phyloP scores from a whole-genome alignment of 2,888 invertebrate genomes.

The Doris montereyensis region DNA sequence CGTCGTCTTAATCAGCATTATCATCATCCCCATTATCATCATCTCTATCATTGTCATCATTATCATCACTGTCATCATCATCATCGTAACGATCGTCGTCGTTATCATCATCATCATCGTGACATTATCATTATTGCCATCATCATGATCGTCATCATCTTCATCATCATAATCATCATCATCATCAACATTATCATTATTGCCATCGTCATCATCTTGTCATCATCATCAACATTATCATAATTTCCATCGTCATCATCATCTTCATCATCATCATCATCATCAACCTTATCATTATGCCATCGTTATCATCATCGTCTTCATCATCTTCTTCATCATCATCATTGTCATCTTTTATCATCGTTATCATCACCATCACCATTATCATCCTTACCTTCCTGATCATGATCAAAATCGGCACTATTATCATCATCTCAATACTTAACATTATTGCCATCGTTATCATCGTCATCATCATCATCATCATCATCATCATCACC shows the following conservation, averaged over 20 bases:
- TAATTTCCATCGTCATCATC: not conserved
- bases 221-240: not conserved
- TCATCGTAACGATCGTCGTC: not conserved
- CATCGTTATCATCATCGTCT: too few relatives aligned
- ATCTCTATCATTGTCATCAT: not conserved
- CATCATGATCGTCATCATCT: too few relatives aligned
- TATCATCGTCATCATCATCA: too few relatives aligned
- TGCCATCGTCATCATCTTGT: not conserved
- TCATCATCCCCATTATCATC: not conserved
- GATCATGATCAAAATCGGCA: too few relatives aligned
- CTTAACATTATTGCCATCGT: too few relatives aligned
- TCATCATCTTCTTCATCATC: too few relatives aligned
- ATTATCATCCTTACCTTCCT: too few relatives aligned
- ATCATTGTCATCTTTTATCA: too few relatives aligned
- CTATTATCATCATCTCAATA: too few relatives aligned
- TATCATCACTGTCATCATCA: not conserved
- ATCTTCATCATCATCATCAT: not conserved
- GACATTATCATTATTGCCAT: not conserved
- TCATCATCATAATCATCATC: not conserved
- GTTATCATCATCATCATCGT: not conserved
- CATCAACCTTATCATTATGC: not conserved
- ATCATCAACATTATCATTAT: not conserved
- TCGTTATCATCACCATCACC: too few relatives aligned
- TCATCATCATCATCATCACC: too few relatives aligned
- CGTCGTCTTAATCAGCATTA: not conserved